Percentiles rank a stretch among this genome's conserved stretches.
phyloP scores from a whole-genome alignment of 2,888 invertebrate genomes.

The Philonicus albiceps region DNA sequence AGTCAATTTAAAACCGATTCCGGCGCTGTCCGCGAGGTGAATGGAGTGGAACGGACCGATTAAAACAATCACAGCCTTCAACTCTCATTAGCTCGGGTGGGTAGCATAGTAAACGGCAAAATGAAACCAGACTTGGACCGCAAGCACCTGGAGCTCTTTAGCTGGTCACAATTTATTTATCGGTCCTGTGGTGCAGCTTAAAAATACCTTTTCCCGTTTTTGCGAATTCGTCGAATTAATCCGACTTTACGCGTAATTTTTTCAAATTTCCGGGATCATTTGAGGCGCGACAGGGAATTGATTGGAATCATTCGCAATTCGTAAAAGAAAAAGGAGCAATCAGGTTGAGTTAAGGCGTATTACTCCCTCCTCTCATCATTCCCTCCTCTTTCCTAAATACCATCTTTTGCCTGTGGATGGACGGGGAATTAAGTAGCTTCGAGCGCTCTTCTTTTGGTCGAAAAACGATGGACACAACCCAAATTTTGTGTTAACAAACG shows the following conservation, averaged over 20 bases:
- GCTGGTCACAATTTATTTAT: not conserved
- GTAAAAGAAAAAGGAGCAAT: not conserved
- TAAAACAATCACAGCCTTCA: constrained; percentile 5
- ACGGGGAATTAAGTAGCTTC: not conserved
- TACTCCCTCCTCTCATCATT: too few species aligned
- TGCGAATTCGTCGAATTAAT: not conserved
- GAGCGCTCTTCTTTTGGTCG: not conserved
- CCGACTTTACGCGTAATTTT: not conserved
- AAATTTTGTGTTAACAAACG: not conserved
- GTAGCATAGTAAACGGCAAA: not conserved
- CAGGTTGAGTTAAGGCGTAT: not conserved
- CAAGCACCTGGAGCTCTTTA: not conserved
- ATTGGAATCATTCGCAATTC: not conserved
- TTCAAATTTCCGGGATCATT: not conserved
- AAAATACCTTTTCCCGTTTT: not conserved
- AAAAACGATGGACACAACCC: not conserved
- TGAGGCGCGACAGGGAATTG: not conserved
- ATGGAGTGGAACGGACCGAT: not conserved
- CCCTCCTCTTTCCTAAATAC: too few species aligned
- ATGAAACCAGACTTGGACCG: not conserved
- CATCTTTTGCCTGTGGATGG: not conserved
- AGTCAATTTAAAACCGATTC: constrained; percentile 6
- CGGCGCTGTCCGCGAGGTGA: not conserved
- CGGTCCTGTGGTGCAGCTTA: not conserved
- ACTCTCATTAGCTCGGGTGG: not conserved